These are phyloP conservation scores for Halichondria panicea DNA, from an alignment of 37 sponge, comb jelly and placozoan species.

Conservation along the genomic window DNA sequence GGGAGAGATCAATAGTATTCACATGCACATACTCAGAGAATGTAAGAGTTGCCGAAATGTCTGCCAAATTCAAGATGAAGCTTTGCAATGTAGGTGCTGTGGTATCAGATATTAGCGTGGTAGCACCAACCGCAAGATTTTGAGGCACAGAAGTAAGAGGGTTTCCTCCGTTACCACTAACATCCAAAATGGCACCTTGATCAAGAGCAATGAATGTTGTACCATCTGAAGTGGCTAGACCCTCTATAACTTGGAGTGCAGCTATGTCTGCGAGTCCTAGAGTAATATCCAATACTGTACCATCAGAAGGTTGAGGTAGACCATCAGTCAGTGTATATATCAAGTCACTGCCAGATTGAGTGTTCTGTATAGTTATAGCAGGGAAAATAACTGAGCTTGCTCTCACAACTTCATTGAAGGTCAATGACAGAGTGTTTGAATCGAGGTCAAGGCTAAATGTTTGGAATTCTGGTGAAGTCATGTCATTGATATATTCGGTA, in stretches of 20 bases:
- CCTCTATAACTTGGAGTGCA: slow-evolving; percentile 28
- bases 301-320: slow-evolving; percentile 25
- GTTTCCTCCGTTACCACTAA: slow-evolving; percentile 75
- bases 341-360: not conserved
- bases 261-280: slow-evolving; percentile 57
- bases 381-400: slow-evolving; percentile 50
- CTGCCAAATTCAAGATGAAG: slow-evolving; percentile 69
- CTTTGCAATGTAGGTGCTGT: slow-evolving; percentile 51
- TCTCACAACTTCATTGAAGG: slow-evolving; percentile 84
- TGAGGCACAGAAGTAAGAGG: slow-evolving; percentile 39
- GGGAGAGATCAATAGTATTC: slow-evolving; percentile 24
- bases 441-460: slow-evolving; percentile 55
- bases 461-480: slow-evolving; percentile 42
- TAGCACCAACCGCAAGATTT: slow-evolving; percentile 21
- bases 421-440: slow-evolving; percentile 65
- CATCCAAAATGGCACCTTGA: slow-evolving; percentile 63
- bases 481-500: slow-evolving; percentile 48
- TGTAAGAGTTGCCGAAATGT: slow-evolving; percentile 51
- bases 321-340: slow-evolving; percentile 52
- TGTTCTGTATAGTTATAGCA: slow-evolving; percentile 62
- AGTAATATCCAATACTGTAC: slow-evolving; percentile 52
- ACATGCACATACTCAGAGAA: slow-evolving; percentile 85
- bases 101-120: slow-evolving; percentile 47
- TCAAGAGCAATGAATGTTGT: slow-evolving; percentile 72
- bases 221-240: slow-evolving; percentile 38